These are phyloP conservation scores for Protobothrops flavoviridis DNA, from an alignment of 2,113 vertebrate genomes.

Conservation along the genomic window DNA sequence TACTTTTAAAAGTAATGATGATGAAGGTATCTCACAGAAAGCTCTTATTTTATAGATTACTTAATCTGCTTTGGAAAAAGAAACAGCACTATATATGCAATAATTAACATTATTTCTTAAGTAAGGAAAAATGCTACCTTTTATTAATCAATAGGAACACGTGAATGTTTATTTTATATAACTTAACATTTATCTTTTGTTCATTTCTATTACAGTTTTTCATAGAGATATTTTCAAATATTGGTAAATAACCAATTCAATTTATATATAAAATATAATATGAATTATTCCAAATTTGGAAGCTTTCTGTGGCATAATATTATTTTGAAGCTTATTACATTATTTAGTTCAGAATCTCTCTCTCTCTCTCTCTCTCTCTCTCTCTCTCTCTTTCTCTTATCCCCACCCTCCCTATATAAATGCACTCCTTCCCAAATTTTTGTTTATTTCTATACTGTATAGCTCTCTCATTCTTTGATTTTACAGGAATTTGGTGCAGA, in stretches of 20 bases:
- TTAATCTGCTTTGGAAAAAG: neutral
- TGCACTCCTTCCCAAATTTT: conserved; percentile 15
- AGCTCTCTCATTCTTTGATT: conserved; percentile 26
- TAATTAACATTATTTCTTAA: neutral
- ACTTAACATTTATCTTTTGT: neutral
- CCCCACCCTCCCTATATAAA: neutral
- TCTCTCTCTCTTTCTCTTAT: neutral
- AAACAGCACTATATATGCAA: neutral
- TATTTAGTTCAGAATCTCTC: neutral
- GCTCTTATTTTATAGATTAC: neutral
- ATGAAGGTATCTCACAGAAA: neutral
- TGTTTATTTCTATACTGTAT: neutral
- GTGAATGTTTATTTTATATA: neutral
- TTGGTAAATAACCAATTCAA: neutral
- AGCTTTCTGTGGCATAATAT: neutral
- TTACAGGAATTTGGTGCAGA: conserved; percentile 25
- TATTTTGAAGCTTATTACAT: neutral
- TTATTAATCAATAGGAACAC: neutral
- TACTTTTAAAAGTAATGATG: neutral
- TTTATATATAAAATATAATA: neutral
- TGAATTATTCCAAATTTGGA: neutral
- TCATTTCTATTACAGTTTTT: neutral
- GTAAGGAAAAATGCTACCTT: neutral
- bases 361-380: neutral
- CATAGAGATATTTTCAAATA: neutral